Base-by-base conservation (phyloP, 2,797 vertebrate genomes). In the Sparus aurata region DNA sequence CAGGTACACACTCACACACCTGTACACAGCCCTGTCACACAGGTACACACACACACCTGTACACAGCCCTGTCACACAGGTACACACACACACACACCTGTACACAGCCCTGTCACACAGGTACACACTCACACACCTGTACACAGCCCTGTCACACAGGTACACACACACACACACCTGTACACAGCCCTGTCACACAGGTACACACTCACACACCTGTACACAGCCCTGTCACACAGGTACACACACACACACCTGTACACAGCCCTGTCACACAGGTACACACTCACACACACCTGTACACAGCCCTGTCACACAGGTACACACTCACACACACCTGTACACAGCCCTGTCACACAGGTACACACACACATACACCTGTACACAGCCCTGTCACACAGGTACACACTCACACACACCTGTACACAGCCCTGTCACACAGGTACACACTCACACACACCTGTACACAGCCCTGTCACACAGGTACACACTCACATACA, bases 261-360 rank as follows among this genome's bases (percentile, higher is more conserved):
- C 96, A 73, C 94, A 94, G 77, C 75, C 92, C 71, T 98, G 97
- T 78, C 97, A 98, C 49, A 79, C 96, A 96, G 97, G 97, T 98
- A 95, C 53, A 15, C 64, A 69, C 50, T 7, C 53, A 50, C 46
- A 49, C 98, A 99, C 88, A 89, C 82, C 55, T 99, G 98, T 79
- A 93, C 96, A 73, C 94, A 94, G 77, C 75, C 92, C 71, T 98
- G 97, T 78, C 97, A 98, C 49, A 79, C 96, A 96, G 97, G 97
- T 98, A 95, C 53, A 15, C 64, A 69, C 50, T 7, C 53, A 50
- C 46, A 49, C 98, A 99, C 88, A 89, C 82, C 55, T 99, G 98
- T 79, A 93, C 96, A 73, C 94, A 94, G 77, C 75, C 92, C 71
- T 98, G 97, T 78, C 97, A 98, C 49, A 79, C 96, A 96, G 97